Conservation (phyloP, 2,797 vertebrate species). For the Uromys caudimaculatus region DNA sequence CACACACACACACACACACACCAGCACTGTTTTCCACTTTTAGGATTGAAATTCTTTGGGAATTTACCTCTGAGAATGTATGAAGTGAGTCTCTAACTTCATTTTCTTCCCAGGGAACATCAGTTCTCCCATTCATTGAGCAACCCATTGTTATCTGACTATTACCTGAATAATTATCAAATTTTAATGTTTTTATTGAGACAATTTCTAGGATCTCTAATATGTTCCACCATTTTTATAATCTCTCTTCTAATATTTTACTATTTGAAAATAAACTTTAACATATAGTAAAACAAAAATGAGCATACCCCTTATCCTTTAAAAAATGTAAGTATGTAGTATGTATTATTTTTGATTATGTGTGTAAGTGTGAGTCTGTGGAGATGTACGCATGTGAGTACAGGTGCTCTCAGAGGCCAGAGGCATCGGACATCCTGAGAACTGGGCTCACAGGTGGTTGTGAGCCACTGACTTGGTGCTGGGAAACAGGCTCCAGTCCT, state of each 20-base stretch:
- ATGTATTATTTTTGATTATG: neutral
- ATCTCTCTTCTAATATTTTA: neutral
- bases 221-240: neutral
- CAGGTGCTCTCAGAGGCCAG: neutral
- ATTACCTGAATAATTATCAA: neutral
- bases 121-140: neutral
- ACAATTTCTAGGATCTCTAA: neutral
- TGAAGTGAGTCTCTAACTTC: neutral
- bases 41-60: neutral
- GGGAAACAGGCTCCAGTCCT: neutral
- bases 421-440: neutral
- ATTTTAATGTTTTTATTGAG: neutral
- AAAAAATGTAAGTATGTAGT: neutral
- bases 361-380: neutral
- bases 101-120: neutral
- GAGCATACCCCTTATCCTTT: neutral
- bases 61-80: neutral
- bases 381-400: neutral
- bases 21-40: neutral
- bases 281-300: neutral
- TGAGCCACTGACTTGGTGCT: neutral
- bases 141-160: neutral
- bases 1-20: too few species aligned
- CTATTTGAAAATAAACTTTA: neutral
- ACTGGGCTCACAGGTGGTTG: neutral